Base-by-base conservation (phyloP, 1,140 invertebrate species). In the Ostrea denselamellosa region DNA sequence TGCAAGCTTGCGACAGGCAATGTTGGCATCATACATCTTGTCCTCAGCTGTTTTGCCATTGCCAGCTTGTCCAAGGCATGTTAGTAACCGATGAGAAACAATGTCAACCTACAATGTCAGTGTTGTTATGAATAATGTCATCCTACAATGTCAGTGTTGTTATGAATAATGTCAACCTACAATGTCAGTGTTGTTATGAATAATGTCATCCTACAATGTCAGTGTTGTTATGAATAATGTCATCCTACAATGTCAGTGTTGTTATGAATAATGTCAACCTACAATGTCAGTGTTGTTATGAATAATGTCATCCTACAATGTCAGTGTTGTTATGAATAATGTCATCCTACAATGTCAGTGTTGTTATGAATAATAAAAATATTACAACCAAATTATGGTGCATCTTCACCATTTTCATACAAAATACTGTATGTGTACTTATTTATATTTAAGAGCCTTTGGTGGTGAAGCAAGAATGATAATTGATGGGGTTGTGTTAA, bases 1-100 rank as follows among this genome's bases (percentile, higher is more conserved):
- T n/a, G 97, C 97, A 95, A 97, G 96, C 96, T 98, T 99, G 88
- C 97, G 96, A 51, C 97, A 96, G 25, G 97, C 96, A 9, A 97
- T 94, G 93, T 98, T 98, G 82, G 97, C 96, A 92, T 98, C 97
- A 85, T 96, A 96, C 89, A 97, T 97, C 89, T 96, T 96, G 5
- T 96, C 96, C 54, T 96, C 95, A 95, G 96, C 97, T 22, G 97
- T 96, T 92, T 97, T 93, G 94, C 96, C 92, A 83, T 88, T 89
- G 89, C 96, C 96, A 8, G 95, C 95, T 62, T 96, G 96, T 12
- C 97, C 96, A 8, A 98, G 94, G 17, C 97, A 96, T 8, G 97
- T 97, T 19, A 98, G 95, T 81, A 98, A 94, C 81, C 96, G 96
- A 92, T 98, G 98, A 54, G 97, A 97, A 91, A 98, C 96, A 88